Conservation (phyloP, 2,797 vertebrate species). For the Halcyon leucocephala region DNA sequence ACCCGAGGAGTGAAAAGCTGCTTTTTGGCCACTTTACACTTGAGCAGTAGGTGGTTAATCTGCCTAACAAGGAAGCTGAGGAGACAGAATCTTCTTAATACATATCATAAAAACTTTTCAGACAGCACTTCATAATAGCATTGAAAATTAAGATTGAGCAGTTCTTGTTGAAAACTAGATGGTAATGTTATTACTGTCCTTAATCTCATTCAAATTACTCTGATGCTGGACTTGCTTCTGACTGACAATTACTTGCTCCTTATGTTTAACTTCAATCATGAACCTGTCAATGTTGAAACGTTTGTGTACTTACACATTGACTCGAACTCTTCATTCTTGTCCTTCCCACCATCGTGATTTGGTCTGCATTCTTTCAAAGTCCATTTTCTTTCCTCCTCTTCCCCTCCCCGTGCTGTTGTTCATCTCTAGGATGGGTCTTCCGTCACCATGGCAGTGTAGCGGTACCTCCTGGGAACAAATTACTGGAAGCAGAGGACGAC, state of each 20-base stretch:
- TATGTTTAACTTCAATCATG: not conserved
- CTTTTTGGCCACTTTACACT: conserved; percentile 4
- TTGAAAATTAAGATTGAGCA: conserved; percentile 51
- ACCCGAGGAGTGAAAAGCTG: not conserved
- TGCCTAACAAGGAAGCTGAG: conserved; percentile 47
- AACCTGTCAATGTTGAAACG: not conserved
- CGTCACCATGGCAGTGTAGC: not conserved
- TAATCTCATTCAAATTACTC: conserved; percentile 47
- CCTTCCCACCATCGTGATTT: not conserved
- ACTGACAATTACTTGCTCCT: conserved; percentile 33
- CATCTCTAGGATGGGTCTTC: not conserved
- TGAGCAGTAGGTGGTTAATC: conserved; percentile 66
- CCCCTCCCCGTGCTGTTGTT: not conserved
- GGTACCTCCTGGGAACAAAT: not conserved
- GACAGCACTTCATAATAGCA: conserved; percentile 33
- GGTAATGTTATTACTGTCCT: conserved; percentile 45
- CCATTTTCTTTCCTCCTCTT: rapidly evolving
- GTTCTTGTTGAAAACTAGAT: conserved; percentile 18
- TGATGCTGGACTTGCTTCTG: conserved; percentile 41
- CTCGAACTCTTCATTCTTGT: not conserved
- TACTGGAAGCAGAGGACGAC: not conserved
- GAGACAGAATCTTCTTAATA: conserved; percentile 54
- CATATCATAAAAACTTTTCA: conserved; percentile 51
- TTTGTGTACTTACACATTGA: not conserved
- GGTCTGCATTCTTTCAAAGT: not conserved